Conservation (phyloP, 2,888 invertebrate species). For the Pyrrhosoma nymphula region DNA sequence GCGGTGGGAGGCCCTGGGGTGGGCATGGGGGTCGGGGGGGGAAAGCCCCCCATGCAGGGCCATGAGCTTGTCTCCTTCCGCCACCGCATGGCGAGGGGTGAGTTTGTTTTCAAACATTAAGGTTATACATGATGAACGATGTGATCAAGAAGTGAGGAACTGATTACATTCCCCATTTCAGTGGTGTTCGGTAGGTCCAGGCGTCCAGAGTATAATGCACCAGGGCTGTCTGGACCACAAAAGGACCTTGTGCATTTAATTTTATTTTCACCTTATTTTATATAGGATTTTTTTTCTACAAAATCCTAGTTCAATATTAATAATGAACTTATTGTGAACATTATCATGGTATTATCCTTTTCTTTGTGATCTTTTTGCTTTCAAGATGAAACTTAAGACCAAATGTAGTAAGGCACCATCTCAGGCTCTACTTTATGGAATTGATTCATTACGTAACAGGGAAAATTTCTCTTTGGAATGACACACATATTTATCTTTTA, state of each 20-base stretch:
- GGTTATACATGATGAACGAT: neutral
- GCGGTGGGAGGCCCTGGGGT: conserved; percentile 71
- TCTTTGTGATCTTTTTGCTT: neutral
- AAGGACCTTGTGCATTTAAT: neutral
- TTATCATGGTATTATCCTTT: neutral
- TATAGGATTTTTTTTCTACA: too few species aligned
- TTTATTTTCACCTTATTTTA: too few species aligned
- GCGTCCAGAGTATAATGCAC: neutral
- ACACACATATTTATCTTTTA: too few species aligned
- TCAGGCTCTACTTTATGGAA: too few species aligned
- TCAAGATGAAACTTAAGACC: neutral
- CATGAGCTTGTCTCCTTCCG: conserved; percentile 80
- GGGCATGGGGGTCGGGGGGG: conserved; percentile 58
- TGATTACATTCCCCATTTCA: neutral
- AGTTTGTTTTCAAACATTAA: conserved; percentile 6
- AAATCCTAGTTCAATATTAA: too few species aligned
- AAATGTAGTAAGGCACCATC: too few species aligned
- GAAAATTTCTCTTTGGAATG: too few species aligned
- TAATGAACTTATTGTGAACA: neutral
- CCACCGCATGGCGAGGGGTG: conserved; percentile 78
- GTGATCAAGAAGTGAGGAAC: neutral
- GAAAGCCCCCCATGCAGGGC: conserved; percentile 69
- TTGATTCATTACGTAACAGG: too few species aligned
- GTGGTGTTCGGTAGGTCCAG: neutral
- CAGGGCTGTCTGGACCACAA: neutral